Percentiles rank a stretch among this genome's conserved stretches.
phyloP scores from a whole-genome alignment of 2,113 vertebrate species.

The Colinus virginianus region DNA sequence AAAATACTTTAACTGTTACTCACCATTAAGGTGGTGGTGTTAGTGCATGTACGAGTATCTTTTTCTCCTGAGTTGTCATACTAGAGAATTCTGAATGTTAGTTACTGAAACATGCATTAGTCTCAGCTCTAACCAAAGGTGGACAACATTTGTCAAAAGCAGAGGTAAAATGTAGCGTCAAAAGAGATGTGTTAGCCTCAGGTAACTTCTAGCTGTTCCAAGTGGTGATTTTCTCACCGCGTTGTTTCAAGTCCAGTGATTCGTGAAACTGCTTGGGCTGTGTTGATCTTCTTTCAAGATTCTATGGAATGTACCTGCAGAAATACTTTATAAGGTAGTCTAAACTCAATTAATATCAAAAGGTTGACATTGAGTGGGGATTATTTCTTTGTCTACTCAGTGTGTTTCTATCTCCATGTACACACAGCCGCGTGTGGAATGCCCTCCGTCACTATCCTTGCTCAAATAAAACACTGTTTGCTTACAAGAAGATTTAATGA shows the following conservation, averaged over 20 bases:
- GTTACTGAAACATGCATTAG: not conserved
- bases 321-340: conserved; percentile 25
- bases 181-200: not conserved
- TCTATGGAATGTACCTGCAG: not conserved
- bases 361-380: not conserved
- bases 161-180: not conserved
- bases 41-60: not conserved
- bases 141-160: not conserved
- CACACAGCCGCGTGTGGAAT: conserved; percentile 27
- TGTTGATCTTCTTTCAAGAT: not conserved
- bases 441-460: not conserved
- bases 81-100: not conserved
- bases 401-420: not conserved
- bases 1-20: conserved; percentile 1
- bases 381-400: not conserved
- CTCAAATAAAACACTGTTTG: conserved; percentile 49
- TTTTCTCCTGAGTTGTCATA: not conserved
- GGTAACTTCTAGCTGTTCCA: not conserved
- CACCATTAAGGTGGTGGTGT: not conserved
- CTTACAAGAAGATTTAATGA: conserved; percentile 11
- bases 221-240: not conserved
- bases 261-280: not conserved
- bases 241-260: not conserved
- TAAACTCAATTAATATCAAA: not conserved
- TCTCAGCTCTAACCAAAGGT: not conserved